Evolutionary conservation across 2,113 vertebrate species (phyloP).

Genomic region (Amblyornis subalaris): DNA sequence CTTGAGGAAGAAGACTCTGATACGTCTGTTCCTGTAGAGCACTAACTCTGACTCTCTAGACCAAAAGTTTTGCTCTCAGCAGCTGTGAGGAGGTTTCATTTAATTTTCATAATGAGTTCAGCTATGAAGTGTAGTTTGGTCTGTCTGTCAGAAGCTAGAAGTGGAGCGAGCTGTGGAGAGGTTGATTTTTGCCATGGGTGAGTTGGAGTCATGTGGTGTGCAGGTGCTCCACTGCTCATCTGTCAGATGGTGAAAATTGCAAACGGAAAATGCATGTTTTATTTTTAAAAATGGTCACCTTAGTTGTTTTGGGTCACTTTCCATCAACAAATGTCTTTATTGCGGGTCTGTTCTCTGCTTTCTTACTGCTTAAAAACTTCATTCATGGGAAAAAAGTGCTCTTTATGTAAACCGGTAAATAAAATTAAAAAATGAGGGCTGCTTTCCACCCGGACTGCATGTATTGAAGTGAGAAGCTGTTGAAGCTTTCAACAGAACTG

Average conservation of each 20-base stretch:
- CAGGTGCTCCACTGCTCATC: neutral
- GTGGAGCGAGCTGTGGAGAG: neutral
- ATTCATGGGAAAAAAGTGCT: neutral
- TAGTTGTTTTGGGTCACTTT: neutral
- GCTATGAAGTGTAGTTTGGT: neutral
- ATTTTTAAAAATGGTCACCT: neutral
- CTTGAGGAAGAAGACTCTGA: neutral
- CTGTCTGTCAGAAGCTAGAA: neutral
- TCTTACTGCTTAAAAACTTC: neutral
- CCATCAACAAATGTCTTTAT: neutral
- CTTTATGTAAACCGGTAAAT: neutral
- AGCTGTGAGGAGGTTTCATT: neutral
- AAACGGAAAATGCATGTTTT: neutral
- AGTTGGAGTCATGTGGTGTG: neutral
- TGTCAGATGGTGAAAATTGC: neutral
- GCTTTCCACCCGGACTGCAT: neutral
- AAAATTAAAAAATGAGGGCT: neutral
- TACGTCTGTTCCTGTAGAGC: neutral
- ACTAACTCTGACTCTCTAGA: neutral
- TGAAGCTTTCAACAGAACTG: neutral
- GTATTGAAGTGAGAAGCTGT: neutral
- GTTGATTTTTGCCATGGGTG: neutral
- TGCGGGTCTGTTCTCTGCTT: neutral
- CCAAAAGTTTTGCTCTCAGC: neutral
- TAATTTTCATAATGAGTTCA: neutral